These are phyloP conservation scores for Sebastes baramenuke DNA, from an alignment of 2,797 vertebrate species.

Conservation along the genomic window DNA sequence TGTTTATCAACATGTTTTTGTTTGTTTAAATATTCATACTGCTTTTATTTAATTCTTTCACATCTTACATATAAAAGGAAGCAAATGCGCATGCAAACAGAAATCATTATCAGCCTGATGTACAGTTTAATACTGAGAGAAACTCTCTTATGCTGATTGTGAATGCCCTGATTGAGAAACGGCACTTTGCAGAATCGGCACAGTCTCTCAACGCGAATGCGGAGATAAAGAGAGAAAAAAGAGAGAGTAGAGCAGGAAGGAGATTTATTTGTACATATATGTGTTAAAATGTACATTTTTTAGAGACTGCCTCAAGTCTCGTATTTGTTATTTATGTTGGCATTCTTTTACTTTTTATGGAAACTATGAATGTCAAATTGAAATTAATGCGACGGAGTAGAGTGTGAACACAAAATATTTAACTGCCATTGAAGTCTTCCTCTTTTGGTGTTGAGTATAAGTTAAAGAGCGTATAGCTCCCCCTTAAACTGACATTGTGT, in stretches of 20 bases:
- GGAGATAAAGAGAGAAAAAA: conserved; percentile 10
- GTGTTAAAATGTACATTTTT: conserved; percentile 45
- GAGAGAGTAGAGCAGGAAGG: conserved; percentile 9
- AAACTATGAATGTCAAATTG: conserved; percentile 52
- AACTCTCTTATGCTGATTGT: conserved; percentile 83
- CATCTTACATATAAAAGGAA: conserved; percentile 88
- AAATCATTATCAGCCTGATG: conserved; percentile 85
- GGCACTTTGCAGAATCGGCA: conserved; percentile 66
- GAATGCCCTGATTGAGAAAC: conserved; percentile 85
- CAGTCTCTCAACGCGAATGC: conserved; percentile 52
- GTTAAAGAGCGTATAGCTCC: background rate
- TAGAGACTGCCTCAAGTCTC: conserved; percentile 48
- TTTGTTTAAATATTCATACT: conserved; percentile 90
- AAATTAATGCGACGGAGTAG: conserved; percentile 39
- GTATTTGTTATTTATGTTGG: conserved; percentile 67
- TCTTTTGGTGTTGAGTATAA: conserved; percentile 41
- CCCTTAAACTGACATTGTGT: conserved; percentile 39
- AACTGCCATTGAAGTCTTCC: conserved; percentile 45
- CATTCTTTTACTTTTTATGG: conserved; percentile 46
- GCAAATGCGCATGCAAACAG: conserved; percentile 85
- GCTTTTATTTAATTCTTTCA: conserved; percentile 90
- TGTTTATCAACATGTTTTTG: conserved; percentile 90
- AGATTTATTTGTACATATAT: conserved; percentile 34
- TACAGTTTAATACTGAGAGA: conserved; percentile 84
- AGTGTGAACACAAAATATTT: conserved; percentile 57